Evolutionary conservation across 2,888 invertebrate species (phyloP), one percentile per base, ranked within the genome.

Genomic region (Timema cristinae): DNA sequence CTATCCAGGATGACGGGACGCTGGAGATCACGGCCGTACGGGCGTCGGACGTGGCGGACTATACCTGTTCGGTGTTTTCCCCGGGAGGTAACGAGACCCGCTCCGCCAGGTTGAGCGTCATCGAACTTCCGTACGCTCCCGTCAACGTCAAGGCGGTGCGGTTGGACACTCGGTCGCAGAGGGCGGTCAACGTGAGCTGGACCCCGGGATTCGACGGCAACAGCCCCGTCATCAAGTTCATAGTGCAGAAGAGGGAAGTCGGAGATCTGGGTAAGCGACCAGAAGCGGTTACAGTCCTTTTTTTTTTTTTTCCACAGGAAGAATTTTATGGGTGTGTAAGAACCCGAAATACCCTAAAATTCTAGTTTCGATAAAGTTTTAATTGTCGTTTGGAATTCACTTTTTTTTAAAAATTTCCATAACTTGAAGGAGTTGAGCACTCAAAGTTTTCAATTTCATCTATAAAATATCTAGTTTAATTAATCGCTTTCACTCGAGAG

Each of bases 121-220:
- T 98, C 78, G 98, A 99, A 83, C 85, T 98, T 76, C 99, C 99
- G 0, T 95, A 94, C 80, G 91, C 96, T 49, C 98, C 98, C 0
- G 91, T 91, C 66, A 93, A 94, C 79, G 93, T 95, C 0, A 87
- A 89, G 76, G 97, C 96, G 0, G 83, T 83, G 72, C 84, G 91
- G 76, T 85, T 86, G 7, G 86, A 88, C 13, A 49, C 73, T 48
- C 51, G 66, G 7, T 85, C 88, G 4, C 89, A 89, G 73, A 88
- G 89, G 80, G 92, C 93, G 50, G 93, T 98, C 75, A 94, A 96
- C 79, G 90, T 98, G 5, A 91, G 91, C 32, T 99, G 98, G 98
- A 92, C 92, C 11, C 93, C 95, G 0, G 96, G 96, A 50, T 99
- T 98, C 82, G 95, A 98, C 84, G 99, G 99, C 71, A 98, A 99